phyloP scores from a whole-genome alignment of 2,113 vertebrate genomes.

The Isurus oxyrinchus region DNA sequence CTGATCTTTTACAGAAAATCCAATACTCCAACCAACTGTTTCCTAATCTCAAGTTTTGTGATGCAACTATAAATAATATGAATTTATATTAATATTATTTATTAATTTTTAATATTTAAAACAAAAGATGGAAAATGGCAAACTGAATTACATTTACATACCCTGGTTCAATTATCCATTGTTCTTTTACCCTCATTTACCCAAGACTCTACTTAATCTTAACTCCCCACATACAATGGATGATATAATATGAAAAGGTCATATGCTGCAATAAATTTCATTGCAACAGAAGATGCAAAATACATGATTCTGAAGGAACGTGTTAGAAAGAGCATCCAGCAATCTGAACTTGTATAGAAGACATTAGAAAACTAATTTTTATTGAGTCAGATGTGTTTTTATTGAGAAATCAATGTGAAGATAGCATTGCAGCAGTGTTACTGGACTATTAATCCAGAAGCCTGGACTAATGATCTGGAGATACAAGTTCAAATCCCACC shows the following conservation, averaged over 20 bases:
- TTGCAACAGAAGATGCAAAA: background rate
- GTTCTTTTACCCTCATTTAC: background rate
- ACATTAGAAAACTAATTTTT: background rate
- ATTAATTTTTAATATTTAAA: background rate
- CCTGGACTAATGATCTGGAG: no score
- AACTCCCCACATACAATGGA: background rate
- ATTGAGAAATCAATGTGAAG: background rate
- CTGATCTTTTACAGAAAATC: background rate
- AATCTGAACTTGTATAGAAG: background rate
- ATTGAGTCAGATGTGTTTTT: background rate
- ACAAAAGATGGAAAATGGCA: background rate
- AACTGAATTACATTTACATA: background rate
- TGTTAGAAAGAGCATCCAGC: background rate
- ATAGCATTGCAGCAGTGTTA: no score
- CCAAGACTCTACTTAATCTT: background rate
- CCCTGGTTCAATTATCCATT: background rate
- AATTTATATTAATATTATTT: background rate
- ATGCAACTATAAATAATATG: background rate
- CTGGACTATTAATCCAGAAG: no score
- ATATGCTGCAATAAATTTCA: background rate
- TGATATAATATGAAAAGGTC: background rate
- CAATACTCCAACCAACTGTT: background rate
- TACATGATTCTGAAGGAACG: background rate
- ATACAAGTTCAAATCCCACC: no score
- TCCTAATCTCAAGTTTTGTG: background rate